Conservation (phyloP, 1,140 invertebrate genomes). For the Atta texana region DNA sequence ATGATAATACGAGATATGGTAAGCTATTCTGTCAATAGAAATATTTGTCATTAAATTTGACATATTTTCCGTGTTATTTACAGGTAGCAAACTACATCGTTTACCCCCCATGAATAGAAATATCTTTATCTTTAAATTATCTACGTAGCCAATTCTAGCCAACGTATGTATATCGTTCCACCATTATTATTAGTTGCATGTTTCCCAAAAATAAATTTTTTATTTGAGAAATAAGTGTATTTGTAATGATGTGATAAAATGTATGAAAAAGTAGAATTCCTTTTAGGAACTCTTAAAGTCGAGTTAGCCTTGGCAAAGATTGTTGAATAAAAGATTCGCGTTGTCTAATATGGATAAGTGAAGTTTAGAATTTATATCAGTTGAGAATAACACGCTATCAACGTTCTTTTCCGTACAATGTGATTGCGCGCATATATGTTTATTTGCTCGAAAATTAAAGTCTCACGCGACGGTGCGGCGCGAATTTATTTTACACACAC, state of each 20-base stretch:
- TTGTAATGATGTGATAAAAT: too few relatives aligned
- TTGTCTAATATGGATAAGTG: neutral
- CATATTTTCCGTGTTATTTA: neutral
- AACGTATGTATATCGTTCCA: neutral
- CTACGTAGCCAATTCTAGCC: too few relatives aligned
- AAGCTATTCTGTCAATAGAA: conserved; percentile 32
- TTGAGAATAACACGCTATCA: neutral
- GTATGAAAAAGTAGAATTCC: neutral
- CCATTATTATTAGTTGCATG: neutral
- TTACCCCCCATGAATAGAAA: conserved; percentile 21
- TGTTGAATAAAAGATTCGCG: conserved; percentile 2
- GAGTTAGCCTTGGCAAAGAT: conserved; percentile 1
- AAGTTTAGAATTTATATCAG: conserved; percentile 5
- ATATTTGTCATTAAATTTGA: conserved; percentile 39
- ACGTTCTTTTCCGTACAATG: neutral
- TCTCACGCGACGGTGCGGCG: neutral
- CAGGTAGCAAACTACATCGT: neutral
- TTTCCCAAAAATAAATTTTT: neutral
- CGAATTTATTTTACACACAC: conserved; percentile 42
- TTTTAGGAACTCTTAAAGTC: neutral
- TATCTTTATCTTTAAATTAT: neutral
- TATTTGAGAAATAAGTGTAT: neutral
- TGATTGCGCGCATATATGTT: neutral
- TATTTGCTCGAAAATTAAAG: conserved; percentile 51
- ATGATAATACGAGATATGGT: conserved; percentile 39